These are phyloP conservation scores for Vulpes vulpes DNA, from an alignment of 2,113 vertebrate genomes.

Conservation along the genomic window DNA sequence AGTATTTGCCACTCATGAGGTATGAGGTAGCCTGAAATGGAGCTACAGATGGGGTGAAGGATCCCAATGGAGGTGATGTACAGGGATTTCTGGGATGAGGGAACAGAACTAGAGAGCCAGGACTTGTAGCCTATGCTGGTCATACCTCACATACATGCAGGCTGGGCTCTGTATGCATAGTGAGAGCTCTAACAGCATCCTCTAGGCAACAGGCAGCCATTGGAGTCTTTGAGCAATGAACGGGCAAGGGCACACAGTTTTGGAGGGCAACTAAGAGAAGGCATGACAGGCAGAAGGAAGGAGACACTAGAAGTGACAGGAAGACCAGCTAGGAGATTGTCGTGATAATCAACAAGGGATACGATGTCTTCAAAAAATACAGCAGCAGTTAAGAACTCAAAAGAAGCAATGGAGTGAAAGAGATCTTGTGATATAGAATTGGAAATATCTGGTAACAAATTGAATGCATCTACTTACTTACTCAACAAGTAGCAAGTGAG, in stretches of 20 bases:
- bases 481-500: background rate
- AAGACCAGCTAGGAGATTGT: background rate
- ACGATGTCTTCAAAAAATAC: background rate
- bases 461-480: background rate
- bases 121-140: background rate
- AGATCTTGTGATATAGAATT: background rate
- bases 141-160: background rate
- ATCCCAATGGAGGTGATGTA: background rate
- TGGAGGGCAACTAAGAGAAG: background rate
- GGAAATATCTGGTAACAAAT: background rate
- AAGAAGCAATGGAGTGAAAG: background rate
- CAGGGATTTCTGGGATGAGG: background rate
- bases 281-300: background rate
- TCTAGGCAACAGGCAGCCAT: background rate
- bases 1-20: background rate
- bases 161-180: background rate
- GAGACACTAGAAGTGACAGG: background rate
- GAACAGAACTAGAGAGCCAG: background rate
- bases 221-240: background rate
- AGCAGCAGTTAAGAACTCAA: background rate
- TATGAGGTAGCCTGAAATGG: background rate
- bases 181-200: background rate
- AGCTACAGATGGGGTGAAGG: background rate
- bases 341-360: background rate
- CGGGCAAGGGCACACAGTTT: background rate